Evolutionary conservation across 2,113 vertebrate species (phyloP), one percentile per base, ranked within the genome.

Genomic region (Indri indri): DNA sequence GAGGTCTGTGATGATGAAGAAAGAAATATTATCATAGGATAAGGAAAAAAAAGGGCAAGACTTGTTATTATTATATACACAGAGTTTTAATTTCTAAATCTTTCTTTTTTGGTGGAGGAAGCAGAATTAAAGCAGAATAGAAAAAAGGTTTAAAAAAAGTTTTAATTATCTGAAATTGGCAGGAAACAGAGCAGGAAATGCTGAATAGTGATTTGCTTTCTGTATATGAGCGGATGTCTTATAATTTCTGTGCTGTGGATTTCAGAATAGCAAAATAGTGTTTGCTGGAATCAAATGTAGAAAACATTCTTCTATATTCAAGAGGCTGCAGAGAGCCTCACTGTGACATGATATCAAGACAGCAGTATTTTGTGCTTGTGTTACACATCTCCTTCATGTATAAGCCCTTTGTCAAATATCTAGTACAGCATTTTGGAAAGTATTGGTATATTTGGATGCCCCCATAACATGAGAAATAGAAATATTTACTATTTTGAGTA

Each of bases 1-100:
- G 99, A 85, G 99, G 99, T 97, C 99, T 99, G 98, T 5, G 70
- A 52, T 0, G 4, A 90, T 80, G 34, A 73, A 76, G 70, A 2
- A 50, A 12, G 1, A 40, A 47, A 54, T 4, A 80, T 2, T 52
- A 77, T n/a, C 79, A 80, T 0, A 25, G 63, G 73, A 25, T 54
- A 40, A 54, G 59, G 27, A 27, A 50, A 6, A 25, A 34, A 52
- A 80, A 37, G 42, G 47, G 37, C 87, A 86, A 94, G 45, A 94
- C 87, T 10, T 88, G 30, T 63, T 74, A 79, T 37, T 84, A 71
- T 91, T 88, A 88, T 16, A 92, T 20, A 32, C 10, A 90, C 25
- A 84, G 32, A 81, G 81, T 95, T 97, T 95, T 83, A 82, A 97
- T 92, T 93, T 97, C 90, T 85, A 68, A 95, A 88, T 95, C 70